Percentiles rank a stretch among this genome's conserved stretches.
Conservation (phyloP, 2,888 invertebrate genomes). For the Mimas tiliae region DNA sequence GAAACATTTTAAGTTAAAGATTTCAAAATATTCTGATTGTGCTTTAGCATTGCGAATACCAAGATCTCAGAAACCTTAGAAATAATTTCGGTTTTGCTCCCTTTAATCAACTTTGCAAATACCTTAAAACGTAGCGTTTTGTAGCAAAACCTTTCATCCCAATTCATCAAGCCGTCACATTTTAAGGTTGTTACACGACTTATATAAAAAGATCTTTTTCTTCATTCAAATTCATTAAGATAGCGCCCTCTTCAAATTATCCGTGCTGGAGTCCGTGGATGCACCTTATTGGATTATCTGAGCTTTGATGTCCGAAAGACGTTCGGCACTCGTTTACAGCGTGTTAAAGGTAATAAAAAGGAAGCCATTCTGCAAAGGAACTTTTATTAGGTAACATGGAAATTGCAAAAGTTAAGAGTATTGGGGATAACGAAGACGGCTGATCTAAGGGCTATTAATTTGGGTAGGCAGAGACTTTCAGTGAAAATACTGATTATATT, state of each 20-base stretch:
- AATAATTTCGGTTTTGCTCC: constrained; percentile 29
- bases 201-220: constrained; percentile 64
- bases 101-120: constrained; percentile 40
- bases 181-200: constrained; percentile 62
- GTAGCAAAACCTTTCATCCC: constrained; percentile 50
- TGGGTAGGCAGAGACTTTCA: neutral
- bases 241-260: constrained; percentile 67
- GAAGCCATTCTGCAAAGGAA: constrained; percentile 71
- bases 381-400: constrained; percentile 59
- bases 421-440: constrained; percentile 28
- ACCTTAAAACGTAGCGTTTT: constrained; percentile 35
- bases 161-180: constrained; percentile 61
- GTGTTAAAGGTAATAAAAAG: constrained; percentile 75
- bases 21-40: too few species aligned
- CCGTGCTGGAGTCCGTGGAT: constrained; percentile 63
- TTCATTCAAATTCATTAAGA: constrained; percentile 70
- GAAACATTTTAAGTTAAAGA: neutral
- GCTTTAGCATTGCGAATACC: neutral
- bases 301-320: constrained; percentile 73
- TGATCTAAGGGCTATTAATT: neutral
- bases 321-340: constrained; percentile 63
- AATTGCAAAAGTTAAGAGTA: constrained; percentile 62
- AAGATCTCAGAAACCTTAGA: constrained; percentile 1
- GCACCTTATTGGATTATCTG: constrained; percentile 79
- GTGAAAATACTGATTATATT: neutral